Base-by-base conservation (phyloP, 2,797 vertebrate species). In the Apodemus agrarius region DNA sequence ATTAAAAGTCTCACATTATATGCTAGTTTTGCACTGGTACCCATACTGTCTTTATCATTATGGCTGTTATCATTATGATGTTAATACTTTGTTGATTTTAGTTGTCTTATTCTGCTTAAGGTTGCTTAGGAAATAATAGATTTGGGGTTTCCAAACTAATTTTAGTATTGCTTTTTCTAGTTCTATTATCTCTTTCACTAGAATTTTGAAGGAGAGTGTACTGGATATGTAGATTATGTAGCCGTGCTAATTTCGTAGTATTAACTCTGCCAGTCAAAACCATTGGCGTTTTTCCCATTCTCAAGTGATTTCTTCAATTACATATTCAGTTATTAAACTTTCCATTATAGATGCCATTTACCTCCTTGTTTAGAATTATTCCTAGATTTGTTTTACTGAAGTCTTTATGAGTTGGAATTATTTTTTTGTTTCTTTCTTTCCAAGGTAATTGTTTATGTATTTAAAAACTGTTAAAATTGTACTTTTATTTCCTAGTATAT, bases 1-100 rank as follows among this genome's bases (percentile, higher is more conserved):
- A 16, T 0, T 19, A 78, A 3, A 0, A 31, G 14, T 67, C 16
- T 6, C 14, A 12, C 43, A 1, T 6, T 34, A 75, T 11, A 43
- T 29, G 76, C 31, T 9, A 52, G 76, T 78, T 76, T 49, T 49
- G 24, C 43, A 29, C 16, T 49, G 46, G 29, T 29, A 67, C 31
- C 29, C 13, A 31, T 67, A 31, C 63, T 46, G 24, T 31, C 75
- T 46, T 76, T 46, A 76, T 76, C 26, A 29, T 76, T 46, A 46
- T 75, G 5, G 63, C 12, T n/a, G n/a, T n/a, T n/a, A n/a, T n/a
- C n/a, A n/a, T n/a, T n/a, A n/a, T n/a, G 43, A 31, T 78, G 26
- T 78, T 14, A 31, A 31, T 31, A 17, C 16, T 78, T 17, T 78
- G 14, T 31, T 49, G 26, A 3, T 14, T 49, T 78, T 78, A 78